phyloP scores from a whole-genome alignment of 2,113 vertebrate genomes.

The Gnathonemus longibarbis region DNA sequence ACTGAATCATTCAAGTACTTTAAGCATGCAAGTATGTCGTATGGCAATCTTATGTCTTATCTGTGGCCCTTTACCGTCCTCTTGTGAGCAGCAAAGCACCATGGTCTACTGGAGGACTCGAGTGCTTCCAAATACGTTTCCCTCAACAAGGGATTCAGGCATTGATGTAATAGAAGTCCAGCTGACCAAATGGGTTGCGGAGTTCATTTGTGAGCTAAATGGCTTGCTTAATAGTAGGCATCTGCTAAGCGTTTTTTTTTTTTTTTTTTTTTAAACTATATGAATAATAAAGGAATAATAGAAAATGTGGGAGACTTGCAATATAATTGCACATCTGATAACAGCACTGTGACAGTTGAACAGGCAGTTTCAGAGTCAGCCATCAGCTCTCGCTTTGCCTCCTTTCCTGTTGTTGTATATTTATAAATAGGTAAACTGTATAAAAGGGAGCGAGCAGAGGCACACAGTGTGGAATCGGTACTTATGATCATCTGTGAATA shows the following conservation, averaged over 20 bases:
- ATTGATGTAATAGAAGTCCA: not conserved
- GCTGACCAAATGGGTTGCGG: not conserved
- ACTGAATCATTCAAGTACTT: slow-evolving; percentile 47
- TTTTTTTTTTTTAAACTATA: no score
- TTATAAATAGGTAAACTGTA: slow-evolving; percentile 18
- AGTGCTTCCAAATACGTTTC: slow-evolving; percentile 35
- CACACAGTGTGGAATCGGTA: slow-evolving; percentile 36
- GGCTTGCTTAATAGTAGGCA: not conserved
- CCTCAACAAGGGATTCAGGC: slow-evolving; percentile 3
- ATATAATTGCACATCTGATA: slow-evolving; percentile 32
- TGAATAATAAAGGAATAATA: not conserved
- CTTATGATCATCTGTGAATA: slow-evolving; percentile 59
- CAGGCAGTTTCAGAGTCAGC: slow-evolving; percentile 1
- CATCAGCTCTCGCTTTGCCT: slow-evolving; percentile 18
- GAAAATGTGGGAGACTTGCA: slow-evolving; percentile 31
- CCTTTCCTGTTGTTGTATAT: slow-evolving; percentile 5
- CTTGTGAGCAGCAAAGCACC: slow-evolving; percentile 29
- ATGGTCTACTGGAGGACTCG: slow-evolving; percentile 32
- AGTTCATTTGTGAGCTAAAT: not conserved
- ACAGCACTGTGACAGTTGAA: slow-evolving; percentile 39
- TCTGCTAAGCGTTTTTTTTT: not conserved
- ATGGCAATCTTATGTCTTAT: slow-evolving; percentile 37
- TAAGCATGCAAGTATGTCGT: slow-evolving; percentile 25
- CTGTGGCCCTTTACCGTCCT: slow-evolving; percentile 7
- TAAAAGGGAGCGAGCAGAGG: not conserved